Conservation (phyloP, 2,888 invertebrate species). For the Myopa testacea region DNA sequence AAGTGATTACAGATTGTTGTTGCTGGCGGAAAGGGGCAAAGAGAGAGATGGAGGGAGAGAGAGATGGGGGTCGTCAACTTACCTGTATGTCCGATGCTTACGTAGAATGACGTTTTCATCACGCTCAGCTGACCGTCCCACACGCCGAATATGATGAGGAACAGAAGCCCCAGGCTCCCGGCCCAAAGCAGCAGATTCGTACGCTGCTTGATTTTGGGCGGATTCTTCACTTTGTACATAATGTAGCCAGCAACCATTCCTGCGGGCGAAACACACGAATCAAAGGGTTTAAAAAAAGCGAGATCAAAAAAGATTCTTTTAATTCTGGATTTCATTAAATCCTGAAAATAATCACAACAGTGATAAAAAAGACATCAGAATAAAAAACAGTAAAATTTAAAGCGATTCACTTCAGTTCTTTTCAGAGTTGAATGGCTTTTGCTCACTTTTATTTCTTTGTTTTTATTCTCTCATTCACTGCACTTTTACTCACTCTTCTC, state of each 20-base stretch:
- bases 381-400: too few species aligned
- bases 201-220: slow-evolving; percentile 73
- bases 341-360: too few species aligned
- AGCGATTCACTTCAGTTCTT: too few species aligned
- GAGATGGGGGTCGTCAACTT: slow-evolving; percentile 45
- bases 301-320: too few species aligned
- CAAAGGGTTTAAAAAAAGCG: not conserved
- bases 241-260: slow-evolving; percentile 81
- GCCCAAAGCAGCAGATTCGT: slow-evolving; percentile 74
- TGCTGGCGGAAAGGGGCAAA: not conserved
- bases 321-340: too few species aligned
- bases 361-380: too few species aligned
- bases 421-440: too few species aligned
- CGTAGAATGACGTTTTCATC: slow-evolving; percentile 79
- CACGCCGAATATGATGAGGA: slow-evolving; percentile 77
- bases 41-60: not conserved
- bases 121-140: slow-evolving; percentile 75
- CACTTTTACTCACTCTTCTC: too few species aligned
- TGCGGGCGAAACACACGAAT: slow-evolving; percentile 39
- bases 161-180: slow-evolving; percentile 72
- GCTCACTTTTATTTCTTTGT: too few species aligned
- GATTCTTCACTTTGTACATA: slow-evolving; percentile 76
- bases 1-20: not conserved
- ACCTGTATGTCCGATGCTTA: slow-evolving; percentile 79
- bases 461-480: too few species aligned